Evolutionary conservation across 2,797 vertebrate species (phyloP).

Genomic region (Danio aesculapii): DNA sequence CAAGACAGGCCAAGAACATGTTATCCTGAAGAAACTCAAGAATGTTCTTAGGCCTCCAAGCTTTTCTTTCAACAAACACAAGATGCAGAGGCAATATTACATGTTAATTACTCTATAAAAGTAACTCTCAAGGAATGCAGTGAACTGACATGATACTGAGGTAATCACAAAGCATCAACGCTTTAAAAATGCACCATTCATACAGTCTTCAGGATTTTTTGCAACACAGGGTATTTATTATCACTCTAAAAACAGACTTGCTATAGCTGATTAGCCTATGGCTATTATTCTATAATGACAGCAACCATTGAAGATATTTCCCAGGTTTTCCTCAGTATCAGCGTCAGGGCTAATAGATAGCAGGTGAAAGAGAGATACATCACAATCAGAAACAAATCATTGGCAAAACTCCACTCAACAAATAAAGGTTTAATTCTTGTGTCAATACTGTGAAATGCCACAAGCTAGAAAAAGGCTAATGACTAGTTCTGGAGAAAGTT

Average conservation of each 20-base stretch:
- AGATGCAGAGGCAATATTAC: conserved; percentile 34
- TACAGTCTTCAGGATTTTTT: conserved; percentile 10
- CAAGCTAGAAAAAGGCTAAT: conserved; percentile 34
- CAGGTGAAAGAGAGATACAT: conserved; percentile 40
- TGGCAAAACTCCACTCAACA: conserved; percentile 66
- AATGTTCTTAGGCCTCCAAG: conserved; percentile 19
- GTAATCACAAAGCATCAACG: conserved; percentile 19
- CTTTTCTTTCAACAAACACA: conserved; percentile 33
- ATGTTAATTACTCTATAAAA: conserved; percentile 8
- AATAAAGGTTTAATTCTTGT: conserved; percentile 61
- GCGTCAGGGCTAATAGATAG: conserved; percentile 36
- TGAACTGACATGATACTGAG: not conserved
- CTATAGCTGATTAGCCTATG: too few relatives aligned
- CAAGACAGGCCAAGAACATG: not conserved
- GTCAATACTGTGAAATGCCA: conserved; percentile 55
- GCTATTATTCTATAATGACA: conserved; percentile 9
- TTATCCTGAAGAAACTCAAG: conserved; percentile 23
- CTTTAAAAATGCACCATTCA: conserved; percentile 23
- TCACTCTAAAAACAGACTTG: not conserved
- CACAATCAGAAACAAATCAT: conserved; percentile 26
- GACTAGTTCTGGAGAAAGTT: not conserved
- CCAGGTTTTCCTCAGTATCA: conserved; percentile 37
- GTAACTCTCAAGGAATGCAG: conserved; percentile 31
- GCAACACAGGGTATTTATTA: not conserved
- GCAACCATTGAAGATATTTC: conserved; percentile 25